Conservation (phyloP, 1,140 invertebrate species). For the Gonatopus flavifemur region DNA sequence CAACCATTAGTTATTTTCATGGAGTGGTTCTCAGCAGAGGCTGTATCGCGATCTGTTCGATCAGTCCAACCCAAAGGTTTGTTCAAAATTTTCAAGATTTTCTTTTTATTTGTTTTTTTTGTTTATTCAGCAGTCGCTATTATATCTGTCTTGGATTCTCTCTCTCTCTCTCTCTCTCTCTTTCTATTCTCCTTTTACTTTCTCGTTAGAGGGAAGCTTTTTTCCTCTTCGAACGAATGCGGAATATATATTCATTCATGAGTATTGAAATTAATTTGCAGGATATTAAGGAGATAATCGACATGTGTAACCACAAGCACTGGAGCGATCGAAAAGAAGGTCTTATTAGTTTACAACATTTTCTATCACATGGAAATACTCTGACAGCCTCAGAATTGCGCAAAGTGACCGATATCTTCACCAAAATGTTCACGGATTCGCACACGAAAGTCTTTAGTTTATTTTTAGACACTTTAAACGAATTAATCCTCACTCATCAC, state of each 20-base stretch:
- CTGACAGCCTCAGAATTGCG: constrained; percentile 73
- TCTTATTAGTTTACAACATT: constrained; percentile 76
- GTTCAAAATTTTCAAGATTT: too few species aligned
- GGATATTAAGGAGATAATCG: constrained; percentile 88
- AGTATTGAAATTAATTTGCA: too few species aligned
- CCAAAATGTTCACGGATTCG: constrained; percentile 97
- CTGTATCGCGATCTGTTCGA: constrained; percentile 70
- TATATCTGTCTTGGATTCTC: constrained; percentile 5
- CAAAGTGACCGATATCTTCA: constrained; percentile 86
- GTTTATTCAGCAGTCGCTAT: too few species aligned
- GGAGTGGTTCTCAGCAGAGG: constrained; percentile 78
- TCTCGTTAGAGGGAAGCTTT: too few species aligned
- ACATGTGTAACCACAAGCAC: constrained; percentile 80
- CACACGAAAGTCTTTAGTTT: constrained; percentile 94
- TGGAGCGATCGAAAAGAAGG: constrained; percentile 94
- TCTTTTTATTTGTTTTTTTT: too few species aligned
- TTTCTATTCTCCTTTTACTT: too few species aligned
- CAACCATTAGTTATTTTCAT: constrained; percentile 69
- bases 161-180: background rate
- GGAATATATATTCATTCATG: too few species aligned
- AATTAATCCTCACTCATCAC: constrained; percentile 83
- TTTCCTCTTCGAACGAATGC: too few species aligned
- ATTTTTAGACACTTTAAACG: constrained; percentile 89
- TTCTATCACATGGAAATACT: constrained; percentile 71
- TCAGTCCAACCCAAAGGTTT: constrained; percentile 62